Conservation (phyloP, 2,113 vertebrate genomes). For the Cyprinodon variegatus region DNA sequence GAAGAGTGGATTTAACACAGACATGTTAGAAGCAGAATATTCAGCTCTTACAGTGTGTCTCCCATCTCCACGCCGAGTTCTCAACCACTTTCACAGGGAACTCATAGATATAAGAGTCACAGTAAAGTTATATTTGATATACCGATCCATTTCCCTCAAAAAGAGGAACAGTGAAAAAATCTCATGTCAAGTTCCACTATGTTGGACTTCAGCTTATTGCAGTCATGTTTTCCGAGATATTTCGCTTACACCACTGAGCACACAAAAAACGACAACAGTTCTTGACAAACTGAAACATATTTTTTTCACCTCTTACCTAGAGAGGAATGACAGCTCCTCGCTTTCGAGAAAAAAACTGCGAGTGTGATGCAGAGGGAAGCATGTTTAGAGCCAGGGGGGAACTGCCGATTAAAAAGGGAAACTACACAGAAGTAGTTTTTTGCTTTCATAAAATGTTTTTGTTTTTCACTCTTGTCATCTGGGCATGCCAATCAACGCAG, state of each 20-base stretch:
- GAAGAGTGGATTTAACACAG: conserved; percentile 26
- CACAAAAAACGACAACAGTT: conserved; percentile 47
- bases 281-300: conserved; percentile 71
- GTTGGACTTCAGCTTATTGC: conserved; percentile 68
- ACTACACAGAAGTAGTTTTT: conserved; percentile 55
- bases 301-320: conserved; percentile 35
- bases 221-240: conserved; percentile 57
- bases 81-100: conserved; percentile 16
- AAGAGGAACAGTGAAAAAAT: conserved; percentile 43
- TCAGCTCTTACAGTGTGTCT: conserved; percentile 1
- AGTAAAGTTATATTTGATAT: conserved; percentile 48
- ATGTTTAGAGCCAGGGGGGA: conserved; percentile 63
- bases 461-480: conserved; percentile 72
- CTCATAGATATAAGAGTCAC: conserved; percentile 44
- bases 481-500: conserved; percentile 58
- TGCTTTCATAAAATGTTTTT: conserved; percentile 63
- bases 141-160: conserved; percentile 28
- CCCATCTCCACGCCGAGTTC: conserved; percentile 10
- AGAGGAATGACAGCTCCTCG: conserved; percentile 64
- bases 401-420: conserved; percentile 62
- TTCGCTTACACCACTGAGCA: conserved; percentile 50
- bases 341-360: conserved; percentile 67
- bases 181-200: conserved; percentile 70
- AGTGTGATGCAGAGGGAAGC: conserved; percentile 65
- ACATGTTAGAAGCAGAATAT: conserved; percentile 25